phyloP scores from a whole-genome alignment of 2,113 vertebrate species.

The Thermophis baileyi region DNA sequence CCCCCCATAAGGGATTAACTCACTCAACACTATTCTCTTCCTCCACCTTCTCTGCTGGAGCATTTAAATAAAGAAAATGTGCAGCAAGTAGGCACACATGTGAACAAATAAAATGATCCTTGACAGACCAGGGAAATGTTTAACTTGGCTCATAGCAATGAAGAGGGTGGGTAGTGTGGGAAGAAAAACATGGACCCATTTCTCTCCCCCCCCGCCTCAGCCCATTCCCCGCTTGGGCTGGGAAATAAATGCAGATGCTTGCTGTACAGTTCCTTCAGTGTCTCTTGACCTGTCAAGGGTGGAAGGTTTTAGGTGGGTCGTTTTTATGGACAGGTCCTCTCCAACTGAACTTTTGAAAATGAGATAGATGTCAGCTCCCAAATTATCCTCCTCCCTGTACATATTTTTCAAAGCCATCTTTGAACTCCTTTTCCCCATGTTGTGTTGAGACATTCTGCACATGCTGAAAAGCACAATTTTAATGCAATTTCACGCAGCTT shows the following conservation, averaged over 20 bases:
- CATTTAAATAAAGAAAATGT: neutral
- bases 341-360: neutral
- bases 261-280: neutral
- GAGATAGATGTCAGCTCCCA: neutral
- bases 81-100: neutral
- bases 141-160: neutral
- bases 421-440: neutral
- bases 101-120: neutral
- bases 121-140: conserved; percentile 3
- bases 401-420: neutral
- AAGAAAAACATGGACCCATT: neutral
- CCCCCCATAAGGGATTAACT: neutral
- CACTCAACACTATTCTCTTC: neutral
- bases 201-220: neutral
- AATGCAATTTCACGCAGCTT: neutral
- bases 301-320: neutral
- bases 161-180: neutral
- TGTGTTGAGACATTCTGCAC: neutral
- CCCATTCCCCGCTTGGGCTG: neutral
- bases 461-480: neutral
- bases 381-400: neutral
- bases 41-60: neutral
- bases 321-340: neutral
- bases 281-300: no score
- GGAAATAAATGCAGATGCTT: neutral